Conservation (phyloP, 2,888 invertebrate species). For the Drosophila hamatofila region DNA sequence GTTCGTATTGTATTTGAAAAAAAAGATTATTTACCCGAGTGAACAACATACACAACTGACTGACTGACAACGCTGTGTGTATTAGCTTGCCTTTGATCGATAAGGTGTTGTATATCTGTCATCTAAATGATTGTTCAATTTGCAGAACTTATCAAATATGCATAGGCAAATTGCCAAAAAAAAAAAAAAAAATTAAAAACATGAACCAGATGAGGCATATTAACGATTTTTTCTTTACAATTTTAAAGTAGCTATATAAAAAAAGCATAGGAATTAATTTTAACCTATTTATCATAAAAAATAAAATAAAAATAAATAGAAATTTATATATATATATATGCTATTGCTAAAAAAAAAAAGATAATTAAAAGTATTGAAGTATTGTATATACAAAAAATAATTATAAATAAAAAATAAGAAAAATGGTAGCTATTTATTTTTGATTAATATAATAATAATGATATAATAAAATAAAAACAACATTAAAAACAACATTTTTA, state of each 20-base stretch:
- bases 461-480: too few species aligned
- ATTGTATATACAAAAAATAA: background rate
- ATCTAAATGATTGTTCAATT: conserved; percentile 32
- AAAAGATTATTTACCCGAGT: conserved; percentile 59
- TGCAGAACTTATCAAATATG: conserved; percentile 36
- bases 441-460: too few species aligned
- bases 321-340: background rate
- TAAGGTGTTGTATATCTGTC: conserved; percentile 32
- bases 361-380: background rate
- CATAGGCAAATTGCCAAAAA: conserved; percentile 3
- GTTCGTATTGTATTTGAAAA: conserved; percentile 45
- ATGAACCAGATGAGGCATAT: background rate
- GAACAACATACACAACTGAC: conserved; percentile 30
- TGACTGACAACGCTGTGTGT: conserved; percentile 1
- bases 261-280: background rate
- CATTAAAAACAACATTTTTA: too few species aligned
- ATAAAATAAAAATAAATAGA: background rate
- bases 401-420: too few species aligned
- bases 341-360: too few species aligned
- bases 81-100: conserved; percentile 55
- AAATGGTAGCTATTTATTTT: too few species aligned
- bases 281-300: background rate
- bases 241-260: background rate
- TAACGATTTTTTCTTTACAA: background rate
- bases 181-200: background rate